phyloP scores from a whole-genome alignment of 2,888 invertebrate species.

The Mimas tiliae region DNA sequence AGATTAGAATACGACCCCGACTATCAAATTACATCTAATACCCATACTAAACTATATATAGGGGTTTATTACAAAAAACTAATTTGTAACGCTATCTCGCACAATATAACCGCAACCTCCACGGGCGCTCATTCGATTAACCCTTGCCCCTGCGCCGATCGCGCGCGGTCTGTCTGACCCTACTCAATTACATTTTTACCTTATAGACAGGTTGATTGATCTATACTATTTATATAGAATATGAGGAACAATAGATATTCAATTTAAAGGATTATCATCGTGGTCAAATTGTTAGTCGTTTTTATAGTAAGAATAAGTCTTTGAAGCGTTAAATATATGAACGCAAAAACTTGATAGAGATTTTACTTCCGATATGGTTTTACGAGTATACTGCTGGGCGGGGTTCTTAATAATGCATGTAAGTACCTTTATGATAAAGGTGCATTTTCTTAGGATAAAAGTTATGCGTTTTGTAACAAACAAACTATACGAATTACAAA shows the following conservation, averaged over 20 bases:
- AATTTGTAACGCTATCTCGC: slow-evolving; percentile 42
- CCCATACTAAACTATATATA: slow-evolving; percentile 37
- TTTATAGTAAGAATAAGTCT: background rate
- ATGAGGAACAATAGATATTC: slow-evolving; percentile 30
- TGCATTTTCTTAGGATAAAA: no score
- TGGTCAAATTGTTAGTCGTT: background rate
- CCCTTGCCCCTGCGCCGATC: slow-evolving; percentile 68
- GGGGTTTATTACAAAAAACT: slow-evolving; percentile 9
- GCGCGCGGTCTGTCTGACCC: slow-evolving; percentile 59
- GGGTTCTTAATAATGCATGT: no score
- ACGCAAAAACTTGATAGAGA: background rate
- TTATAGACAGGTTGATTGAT: slow-evolving; percentile 64
- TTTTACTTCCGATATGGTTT: background rate
- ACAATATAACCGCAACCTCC: slow-evolving; percentile 38
- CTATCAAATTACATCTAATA: slow-evolving; percentile 32
- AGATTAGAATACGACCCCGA: slow-evolving; percentile 11
- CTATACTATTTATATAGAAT: slow-evolving; percentile 45
- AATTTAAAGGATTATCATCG: slow-evolving; percentile 20
- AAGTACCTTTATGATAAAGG: no score
- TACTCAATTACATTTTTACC: slow-evolving; percentile 69
- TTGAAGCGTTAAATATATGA: background rate
- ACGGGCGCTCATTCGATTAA: slow-evolving; percentile 69
- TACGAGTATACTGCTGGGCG: background rate
- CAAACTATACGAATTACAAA: no score
- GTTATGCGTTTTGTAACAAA: no score